Base-by-base conservation (phyloP, 1,140 invertebrate genomes). In the Drosophila mauritiana region DNA sequence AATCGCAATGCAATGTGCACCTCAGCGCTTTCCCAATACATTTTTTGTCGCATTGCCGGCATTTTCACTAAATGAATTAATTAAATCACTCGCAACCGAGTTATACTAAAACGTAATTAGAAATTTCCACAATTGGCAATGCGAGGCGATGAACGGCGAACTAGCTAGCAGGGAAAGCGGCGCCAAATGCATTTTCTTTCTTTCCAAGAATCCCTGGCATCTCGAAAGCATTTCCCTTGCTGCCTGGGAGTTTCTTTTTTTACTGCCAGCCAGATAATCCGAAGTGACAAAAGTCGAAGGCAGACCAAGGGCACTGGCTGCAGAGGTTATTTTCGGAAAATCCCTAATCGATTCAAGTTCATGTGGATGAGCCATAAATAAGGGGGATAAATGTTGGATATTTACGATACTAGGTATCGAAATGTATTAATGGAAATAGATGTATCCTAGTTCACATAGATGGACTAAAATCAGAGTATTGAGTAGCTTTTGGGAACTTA, bases 61-160 rank as follows among this genome's bases (percentile, higher is more conserved):
- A 86, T 86, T 86, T 86, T 86, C 83, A 89, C 83, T 74, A 83
- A 86, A 86, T 86, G 79, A 88, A 88, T 86, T 86, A 89, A 86
- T 86, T 86, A 88, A 86, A 86, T 86, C 83, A 86, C 51, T 48
- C 59, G 79, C 54, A 67, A 13, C 37, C 65, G 79, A 63, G 62
- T 68, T 61, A 68, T 58, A 79, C 74, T 86, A 84, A 78, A 86
- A 81, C 59, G 78, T 86, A 85, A 85, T 85, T 86, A 85, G 81
- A 85, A 86, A 85, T 85, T 80, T 48, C 81, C 78, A 48, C 82
- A 78, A 81, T 86, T 85, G 81, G 78, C 69, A 43, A 34, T 34
- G 36, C 49, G 49, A 70, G 73, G 73, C 77, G 55, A 63, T 58
- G 53, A 46, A 58, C 56, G 53, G 46, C 20, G 48, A 25, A 34